Evolutionary conservation across 1,140 invertebrate species (phyloP), one percentile per base, ranked within the genome.

Genomic region (Brachionus rubens): DNA sequence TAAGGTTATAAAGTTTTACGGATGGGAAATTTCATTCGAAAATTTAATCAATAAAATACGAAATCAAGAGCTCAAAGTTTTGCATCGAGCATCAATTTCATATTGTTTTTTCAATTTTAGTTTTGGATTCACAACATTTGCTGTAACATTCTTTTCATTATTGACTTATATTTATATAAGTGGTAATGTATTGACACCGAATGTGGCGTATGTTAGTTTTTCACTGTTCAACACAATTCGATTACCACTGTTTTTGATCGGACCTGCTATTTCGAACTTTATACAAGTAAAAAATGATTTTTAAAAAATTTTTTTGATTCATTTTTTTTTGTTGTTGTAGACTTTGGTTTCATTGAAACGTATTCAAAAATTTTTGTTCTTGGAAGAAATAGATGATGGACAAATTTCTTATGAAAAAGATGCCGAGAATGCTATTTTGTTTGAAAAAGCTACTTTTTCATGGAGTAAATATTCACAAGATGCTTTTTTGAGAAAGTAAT

Each of bases 161-260:
- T 82, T 83, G 36, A 80, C 84, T 4, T 88, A 84, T 81, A 84
- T 88, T 4, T 52, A 88, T 10, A 30, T 50, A 4, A 36, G 30
- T 41, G 50, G 56, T 7, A 76, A 76, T 62, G 80, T 83, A 7
- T 82, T 85, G 75, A 78, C 82, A 24, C 78, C 79, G 9, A 83
- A 88, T 79, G 67, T 85, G 28, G 88, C 88, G 78, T 99, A 98
- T 88, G 95, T 98, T 77, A 93, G 95, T 79, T 87, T 99, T 79
- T 92, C 95, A 82, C 89, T 98, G 80, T 98, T 99, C 88, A 98
- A 98, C 86, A 93, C 98, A 79, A 89, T 99, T 79, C 89, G 94
- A 81, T 95, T 96, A 84, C 94, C 96, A 79, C 87, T 90, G 62
- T 81, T 83, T 36, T 85, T 88, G 79, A 80, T 89, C 50, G 87